A percentile compares a stretch with the other conserved stretches of the same genome.
Conservation (phyloP, 2,888 invertebrate genomes). For the Horisme vitalbata region DNA sequence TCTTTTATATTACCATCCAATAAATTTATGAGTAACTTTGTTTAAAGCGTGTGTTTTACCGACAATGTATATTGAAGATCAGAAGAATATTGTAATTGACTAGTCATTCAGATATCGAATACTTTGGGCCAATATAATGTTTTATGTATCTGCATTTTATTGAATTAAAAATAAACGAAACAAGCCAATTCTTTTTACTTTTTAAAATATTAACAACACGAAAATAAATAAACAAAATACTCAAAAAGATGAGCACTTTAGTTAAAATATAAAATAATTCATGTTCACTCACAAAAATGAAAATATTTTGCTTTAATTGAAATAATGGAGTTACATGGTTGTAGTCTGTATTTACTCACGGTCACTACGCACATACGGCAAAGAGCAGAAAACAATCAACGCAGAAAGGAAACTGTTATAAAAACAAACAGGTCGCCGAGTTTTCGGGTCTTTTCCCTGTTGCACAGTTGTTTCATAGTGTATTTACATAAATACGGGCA, state of each 20-base stretch:
- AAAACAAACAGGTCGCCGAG: constrained; percentile 61
- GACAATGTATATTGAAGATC: neutral
- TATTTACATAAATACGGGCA: constrained; percentile 70
- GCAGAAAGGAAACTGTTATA: constrained; percentile 55
- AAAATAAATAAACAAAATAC: constrained; percentile 3
- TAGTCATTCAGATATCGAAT: too few species aligned
- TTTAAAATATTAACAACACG: too few species aligned
- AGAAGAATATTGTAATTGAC: neutral
- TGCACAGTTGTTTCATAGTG: constrained; percentile 63
- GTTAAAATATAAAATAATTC: constrained; percentile 16
- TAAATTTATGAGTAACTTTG: constrained; percentile 30
- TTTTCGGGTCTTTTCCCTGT: constrained; percentile 55
- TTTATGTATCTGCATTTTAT: too few species aligned
- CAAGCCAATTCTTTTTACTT: too few species aligned
- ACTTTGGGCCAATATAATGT: too few species aligned
- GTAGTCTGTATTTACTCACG: constrained; percentile 28
- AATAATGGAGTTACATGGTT: constrained; percentile 22
- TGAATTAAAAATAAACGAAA: too few species aligned
- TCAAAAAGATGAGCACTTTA: constrained; percentile 7
- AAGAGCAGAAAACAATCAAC: constrained; percentile 54
- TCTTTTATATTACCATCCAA: constrained; percentile 33
- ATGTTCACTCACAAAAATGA: constrained; percentile 11
- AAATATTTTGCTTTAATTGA: constrained; percentile 30
- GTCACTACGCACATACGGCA: constrained; percentile 33
- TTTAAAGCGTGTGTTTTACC: constrained; percentile 20